Percentiles rank a stretch among this genome's conserved stretches.
These are phyloP conservation scores for Mellilla xanthometata DNA, from an alignment of 2,888 invertebrate species.

Conservation along the genomic window DNA sequence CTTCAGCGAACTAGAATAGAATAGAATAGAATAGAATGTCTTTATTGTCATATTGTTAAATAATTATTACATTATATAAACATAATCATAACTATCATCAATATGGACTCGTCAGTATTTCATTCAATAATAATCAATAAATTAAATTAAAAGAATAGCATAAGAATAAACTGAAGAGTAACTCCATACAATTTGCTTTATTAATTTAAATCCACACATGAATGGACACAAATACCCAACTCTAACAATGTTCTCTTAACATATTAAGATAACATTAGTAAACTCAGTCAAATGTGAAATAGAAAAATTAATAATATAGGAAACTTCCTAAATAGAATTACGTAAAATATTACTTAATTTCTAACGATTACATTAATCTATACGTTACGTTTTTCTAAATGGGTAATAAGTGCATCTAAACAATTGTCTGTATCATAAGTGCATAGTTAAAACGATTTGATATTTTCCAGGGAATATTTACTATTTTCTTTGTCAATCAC, in stretches of 20 bases:
- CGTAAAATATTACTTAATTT: constrained; percentile 53
- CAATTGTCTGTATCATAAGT: constrained; percentile 28
- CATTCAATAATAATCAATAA: too few relatives aligned
- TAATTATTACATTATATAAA: too few relatives aligned
- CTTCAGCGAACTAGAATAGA: too few relatives aligned
- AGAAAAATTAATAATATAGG: constrained; percentile 71
- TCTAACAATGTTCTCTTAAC: constrained; percentile 61
- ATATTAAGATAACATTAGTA: constrained; percentile 67
- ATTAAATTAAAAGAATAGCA: too few relatives aligned
- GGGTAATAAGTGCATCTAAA: constrained; percentile 32
- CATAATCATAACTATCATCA: too few relatives aligned
- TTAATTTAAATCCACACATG: constrained; percentile 61
- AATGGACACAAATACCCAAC: constrained; percentile 70
- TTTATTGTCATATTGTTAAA: too few relatives aligned
- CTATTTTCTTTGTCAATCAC: constrained; percentile 24
- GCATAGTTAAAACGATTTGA: constrained; percentile 21
- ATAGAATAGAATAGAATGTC: too few relatives aligned
- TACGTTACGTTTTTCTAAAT: constrained; percentile 29
- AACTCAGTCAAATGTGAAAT: constrained; percentile 65
- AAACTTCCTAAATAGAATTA: constrained; percentile 57
- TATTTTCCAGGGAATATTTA: constrained; percentile 7
- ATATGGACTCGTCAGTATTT: too few relatives aligned
- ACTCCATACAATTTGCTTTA: constrained; percentile 72
- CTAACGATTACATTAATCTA: constrained; percentile 66
- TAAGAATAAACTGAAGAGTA: too few relatives aligned